Evolutionary conservation across 2,113 vertebrate genomes (phyloP).

Genomic region (Gymnocephalus cernua): DNA sequence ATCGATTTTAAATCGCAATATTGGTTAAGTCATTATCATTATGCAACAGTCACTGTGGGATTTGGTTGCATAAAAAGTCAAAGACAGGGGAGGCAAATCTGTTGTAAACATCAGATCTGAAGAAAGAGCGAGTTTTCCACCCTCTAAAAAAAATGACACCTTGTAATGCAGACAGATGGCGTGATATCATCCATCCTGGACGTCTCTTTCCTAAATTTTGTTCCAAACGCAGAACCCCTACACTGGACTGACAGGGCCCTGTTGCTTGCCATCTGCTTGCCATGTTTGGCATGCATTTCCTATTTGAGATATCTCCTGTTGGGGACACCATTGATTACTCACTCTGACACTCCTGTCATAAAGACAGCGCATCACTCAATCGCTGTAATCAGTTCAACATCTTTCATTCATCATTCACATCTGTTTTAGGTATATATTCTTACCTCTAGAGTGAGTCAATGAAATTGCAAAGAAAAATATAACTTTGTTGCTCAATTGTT

Average conservation of each 20-base stretch:
- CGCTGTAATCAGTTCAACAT: slow-evolving; percentile 1
- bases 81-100: slow-evolving; percentile 50
- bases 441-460: slow-evolving; percentile 12
- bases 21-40: slow-evolving; percentile 19
- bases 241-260: slow-evolving; percentile 69
- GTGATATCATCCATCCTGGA: slow-evolving; percentile 67
- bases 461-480: slow-evolving; percentile 13
- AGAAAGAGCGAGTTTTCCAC: slow-evolving; percentile 55
- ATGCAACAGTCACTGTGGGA: slow-evolving; percentile 53
- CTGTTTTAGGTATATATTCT: neutral
- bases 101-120: slow-evolving; percentile 47
- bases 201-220: slow-evolving; percentile 32
- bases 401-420: slow-evolving; percentile 7
- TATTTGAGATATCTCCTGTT: slow-evolving; percentile 53
- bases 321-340: slow-evolving; percentile 50
- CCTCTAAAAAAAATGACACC: slow-evolving; percentile 65
- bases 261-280: slow-evolving; percentile 78
- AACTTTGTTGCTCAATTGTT: neutral
- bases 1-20: too few relatives aligned
- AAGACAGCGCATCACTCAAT: slow-evolving; percentile 12
- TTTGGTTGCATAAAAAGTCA: slow-evolving; percentile 58
- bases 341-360: slow-evolving; percentile 23
- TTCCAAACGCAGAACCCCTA: slow-evolving; percentile 58
- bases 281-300: slow-evolving; percentile 64
- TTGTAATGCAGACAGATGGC: slow-evolving; percentile 75